Percentiles rank a stretch among this genome's conserved stretches.
Evolutionary conservation across 2,797 vertebrate species (phyloP).

Genomic region (Falco naumanni): DNA sequence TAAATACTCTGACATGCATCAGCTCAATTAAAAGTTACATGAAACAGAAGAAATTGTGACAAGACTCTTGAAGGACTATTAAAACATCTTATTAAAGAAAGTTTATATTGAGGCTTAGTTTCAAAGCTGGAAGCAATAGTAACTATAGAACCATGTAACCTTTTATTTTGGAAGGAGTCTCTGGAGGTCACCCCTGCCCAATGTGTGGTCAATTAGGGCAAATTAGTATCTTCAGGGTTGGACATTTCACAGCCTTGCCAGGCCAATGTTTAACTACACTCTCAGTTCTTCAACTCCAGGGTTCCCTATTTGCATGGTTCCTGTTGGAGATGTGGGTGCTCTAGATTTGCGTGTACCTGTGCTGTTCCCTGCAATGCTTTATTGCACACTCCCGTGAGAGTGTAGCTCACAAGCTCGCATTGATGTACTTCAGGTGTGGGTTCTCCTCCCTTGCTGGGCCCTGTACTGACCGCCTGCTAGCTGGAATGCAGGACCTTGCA

Average conservation of each 20-base stretch:
- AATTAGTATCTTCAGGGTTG: background rate
- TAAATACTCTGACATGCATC: background rate
- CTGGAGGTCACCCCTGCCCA: background rate
- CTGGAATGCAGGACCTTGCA: background rate
- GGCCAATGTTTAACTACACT: background rate
- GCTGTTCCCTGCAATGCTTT: background rate
- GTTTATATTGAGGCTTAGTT: background rate
- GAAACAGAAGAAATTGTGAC: background rate
- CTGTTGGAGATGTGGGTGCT: background rate
- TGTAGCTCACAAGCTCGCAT: fast-evolving
- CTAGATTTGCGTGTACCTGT: background rate
- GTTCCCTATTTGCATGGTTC: background rate
- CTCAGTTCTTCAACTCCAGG: background rate
- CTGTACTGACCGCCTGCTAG: background rate
- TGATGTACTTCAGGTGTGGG: background rate
- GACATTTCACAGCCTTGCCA: background rate
- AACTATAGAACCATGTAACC: background rate
- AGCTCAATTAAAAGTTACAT: background rate
- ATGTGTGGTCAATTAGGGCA: background rate
- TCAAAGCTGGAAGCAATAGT: background rate
- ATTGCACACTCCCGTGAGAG: background rate
- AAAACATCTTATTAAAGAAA: background rate
- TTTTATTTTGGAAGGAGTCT: background rate
- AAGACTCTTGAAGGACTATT: background rate
- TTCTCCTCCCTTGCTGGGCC: background rate